Evolutionary conservation across 2,113 vertebrate genomes (phyloP).

Genomic region (Ochotona curzoniae): DNA sequence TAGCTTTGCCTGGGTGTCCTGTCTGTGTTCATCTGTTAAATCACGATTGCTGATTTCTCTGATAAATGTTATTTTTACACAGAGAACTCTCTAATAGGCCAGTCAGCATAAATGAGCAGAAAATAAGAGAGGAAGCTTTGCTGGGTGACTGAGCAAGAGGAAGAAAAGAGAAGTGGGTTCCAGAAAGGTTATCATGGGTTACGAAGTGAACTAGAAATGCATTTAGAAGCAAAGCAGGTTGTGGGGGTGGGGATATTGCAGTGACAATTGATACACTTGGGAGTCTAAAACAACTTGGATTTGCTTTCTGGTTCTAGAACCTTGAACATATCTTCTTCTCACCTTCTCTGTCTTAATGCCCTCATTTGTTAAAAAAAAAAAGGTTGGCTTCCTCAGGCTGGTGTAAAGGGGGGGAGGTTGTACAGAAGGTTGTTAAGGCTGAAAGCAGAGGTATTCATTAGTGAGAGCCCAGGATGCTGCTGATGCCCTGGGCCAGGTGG

Average conservation of each 20-base stretch:
- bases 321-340: background rate
- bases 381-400: background rate
- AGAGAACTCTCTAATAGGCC: background rate
- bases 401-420: background rate
- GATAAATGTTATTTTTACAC: background rate
- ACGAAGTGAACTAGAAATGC: background rate
- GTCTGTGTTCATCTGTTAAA: conserved; percentile 11
- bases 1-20: background rate
- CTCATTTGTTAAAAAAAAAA: background rate
- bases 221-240: background rate
- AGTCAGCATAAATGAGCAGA: background rate
- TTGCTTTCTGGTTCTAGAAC: background rate
- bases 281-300: background rate
- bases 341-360: background rate
- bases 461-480: background rate
- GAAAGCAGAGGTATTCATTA: background rate
- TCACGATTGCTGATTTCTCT: background rate
- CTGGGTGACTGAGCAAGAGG: background rate
- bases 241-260: no score
- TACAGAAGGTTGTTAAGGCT: background rate
- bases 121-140: background rate
- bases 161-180: background rate
- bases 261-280: background rate
- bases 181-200: background rate
- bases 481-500: rapidly evolving